Evolutionary conservation across 2,797 vertebrate species (phyloP), one percentile per base, ranked within the genome.

Genomic region (Lagocephalus sceleratus): DNA sequence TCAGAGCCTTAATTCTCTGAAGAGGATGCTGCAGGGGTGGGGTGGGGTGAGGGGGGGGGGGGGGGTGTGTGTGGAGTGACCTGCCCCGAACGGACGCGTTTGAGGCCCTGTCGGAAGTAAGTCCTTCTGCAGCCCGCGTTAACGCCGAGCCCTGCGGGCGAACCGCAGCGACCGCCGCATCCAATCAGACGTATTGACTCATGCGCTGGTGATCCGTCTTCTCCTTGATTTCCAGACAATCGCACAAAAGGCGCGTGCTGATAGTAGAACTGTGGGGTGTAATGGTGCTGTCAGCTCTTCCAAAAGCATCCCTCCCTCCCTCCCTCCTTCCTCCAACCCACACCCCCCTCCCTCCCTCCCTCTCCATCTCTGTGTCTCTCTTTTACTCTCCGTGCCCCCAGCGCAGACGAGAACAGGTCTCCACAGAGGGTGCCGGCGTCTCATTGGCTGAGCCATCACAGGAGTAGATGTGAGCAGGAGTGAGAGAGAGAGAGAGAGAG

Each of bases 361-460:
- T 25, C 42, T 59, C 57, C 54, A 69, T 32, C 29, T 32, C 29
- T 32, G 6, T 35, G 35, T 19, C 51, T 38, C 50, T 29, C 58
- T 15, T 60, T 22, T 43, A 57, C 56, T 56, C 71, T 64, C 51
- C 51, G 20, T 68, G 23, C 73, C 63, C 61, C 59, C 58, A 57
- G 57, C 75, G 66, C 68, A 68, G 73, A 77, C 63, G 76, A 85
- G 73, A 81, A 82, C 79, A 63, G 77, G 79, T 87, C 83, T 81
- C 82, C 76, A 87, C 71, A 77, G 87, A 82, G 75, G 69, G 81
- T 66, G 63, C 75, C 46, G 51, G 78, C 48, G 42, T 85, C 84
- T 85, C 77, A 92, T 89, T 91, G 89, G 90, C 81, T 85, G 80
- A 57, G 51, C 54, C 55, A 62, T 74, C 68, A 73, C 66, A 71